Conservation (phyloP, 2,888 invertebrate species). For the Campoplex capitator region DNA sequence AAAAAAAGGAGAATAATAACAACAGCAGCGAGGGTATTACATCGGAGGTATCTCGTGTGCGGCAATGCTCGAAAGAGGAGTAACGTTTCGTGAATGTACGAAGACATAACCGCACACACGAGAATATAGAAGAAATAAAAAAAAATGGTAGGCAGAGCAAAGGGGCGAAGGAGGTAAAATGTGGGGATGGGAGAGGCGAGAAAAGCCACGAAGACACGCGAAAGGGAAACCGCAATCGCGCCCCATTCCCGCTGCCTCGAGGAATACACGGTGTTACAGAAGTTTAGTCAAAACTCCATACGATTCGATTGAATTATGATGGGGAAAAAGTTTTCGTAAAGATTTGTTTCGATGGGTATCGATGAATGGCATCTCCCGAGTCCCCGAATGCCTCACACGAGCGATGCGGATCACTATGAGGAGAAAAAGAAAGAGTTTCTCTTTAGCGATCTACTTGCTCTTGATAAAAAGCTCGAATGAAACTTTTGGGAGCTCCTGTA, state of each 20-base stretch:
- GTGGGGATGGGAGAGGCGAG: slow-evolving; percentile 31
- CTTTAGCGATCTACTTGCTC: not conserved
- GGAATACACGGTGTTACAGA: not conserved
- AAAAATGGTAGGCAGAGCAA: not conserved
- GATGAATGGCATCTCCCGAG: too few relatives aligned
- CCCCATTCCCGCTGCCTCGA: not conserved
- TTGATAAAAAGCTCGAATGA: not conserved
- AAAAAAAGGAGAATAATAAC: slow-evolving; percentile 23
- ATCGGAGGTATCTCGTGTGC: slow-evolving; percentile 10
- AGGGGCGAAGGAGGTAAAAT: not conserved
- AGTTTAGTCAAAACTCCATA: not conserved
- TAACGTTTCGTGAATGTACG: slow-evolving; percentile 27
- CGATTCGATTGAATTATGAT: not conserved
- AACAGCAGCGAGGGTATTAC: slow-evolving; percentile 6
- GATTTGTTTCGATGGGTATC: too few relatives aligned
- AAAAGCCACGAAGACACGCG: slow-evolving; percentile 49
- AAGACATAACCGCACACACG: slow-evolving; percentile 20
- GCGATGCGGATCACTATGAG: not conserved
- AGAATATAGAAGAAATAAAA: not conserved
- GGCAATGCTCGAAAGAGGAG: slow-evolving; percentile 36
- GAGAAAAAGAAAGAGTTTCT: not conserved
- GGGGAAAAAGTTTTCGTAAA: not conserved
- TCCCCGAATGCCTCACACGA: not conserved
- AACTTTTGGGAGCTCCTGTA: not conserved
- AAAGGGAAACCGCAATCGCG: slow-evolving; percentile 43